Base-by-base conservation (phyloP, 2,888 invertebrate genomes). In the Aphrophora alni region DNA sequence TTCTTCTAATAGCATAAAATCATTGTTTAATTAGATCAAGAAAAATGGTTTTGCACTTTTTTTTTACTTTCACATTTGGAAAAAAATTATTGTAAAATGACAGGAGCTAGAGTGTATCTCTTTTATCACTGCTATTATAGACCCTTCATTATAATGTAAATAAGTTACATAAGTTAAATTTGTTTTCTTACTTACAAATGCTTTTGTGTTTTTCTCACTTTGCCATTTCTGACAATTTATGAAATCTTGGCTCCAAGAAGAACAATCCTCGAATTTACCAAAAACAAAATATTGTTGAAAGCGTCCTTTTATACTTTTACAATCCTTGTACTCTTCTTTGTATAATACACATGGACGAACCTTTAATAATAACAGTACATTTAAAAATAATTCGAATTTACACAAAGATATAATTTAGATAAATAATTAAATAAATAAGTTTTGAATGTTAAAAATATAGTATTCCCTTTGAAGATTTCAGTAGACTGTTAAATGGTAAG, bases 271-370 rank as follows among this genome's bases (percentile, higher is more conserved):
- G 0, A 89, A 88, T 86, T 94, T 89, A 0, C 97, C 97, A 88
- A 90, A 90, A 81, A 97, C 91, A 87, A 96, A 98, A 87, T 95
- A 94, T 88, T 97, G 97, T 87, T 97, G 93, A 85, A 97, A 95
- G 84, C 96, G 90, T 0, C 91, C 94, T 88, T 89, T 92, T 25
- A 95, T 89, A 85, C 94, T 93, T 77, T 89, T 93, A 87, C 97
- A 97, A 84, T 97, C 96, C 26, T 90, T 90, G 86, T 95, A 95
- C 89, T 97, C 97, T 77, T 93, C 94, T 85, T 93, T 91, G 86
- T 97, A 97, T n/a, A 92, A 85, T n/a, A 91, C 88, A 88, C 96
- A 96, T 7, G 94, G 93, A 85, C 95, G 90, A 75, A 97, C 93
- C 96, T 96, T 12, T 14, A 44, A 17, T 14, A 17, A 10, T 14